Evolutionary conservation across 2,797 vertebrate species (phyloP).

Genomic region (Ambastaia sidthimunki): DNA sequence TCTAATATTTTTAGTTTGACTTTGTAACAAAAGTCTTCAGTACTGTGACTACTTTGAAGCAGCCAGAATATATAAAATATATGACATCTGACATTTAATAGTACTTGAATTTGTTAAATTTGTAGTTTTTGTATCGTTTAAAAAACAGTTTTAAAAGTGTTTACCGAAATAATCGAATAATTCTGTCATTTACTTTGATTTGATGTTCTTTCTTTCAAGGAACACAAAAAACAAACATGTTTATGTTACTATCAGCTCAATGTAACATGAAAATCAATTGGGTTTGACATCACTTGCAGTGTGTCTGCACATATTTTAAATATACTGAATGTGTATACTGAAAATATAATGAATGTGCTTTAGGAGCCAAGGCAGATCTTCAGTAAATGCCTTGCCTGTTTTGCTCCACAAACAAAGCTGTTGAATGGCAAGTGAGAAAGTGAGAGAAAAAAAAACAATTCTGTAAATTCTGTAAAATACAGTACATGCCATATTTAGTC

Average conservation of each 20-base stretch:
- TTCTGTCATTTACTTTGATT: not conserved
- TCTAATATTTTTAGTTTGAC: not conserved
- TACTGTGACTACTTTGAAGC: not conserved
- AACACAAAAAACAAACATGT: not conserved
- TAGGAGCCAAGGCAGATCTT: no score
- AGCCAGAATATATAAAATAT: not conserved
- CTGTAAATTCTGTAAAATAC: constrained; percentile 1
- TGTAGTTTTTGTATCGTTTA: no score
- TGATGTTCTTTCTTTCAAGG: not conserved
- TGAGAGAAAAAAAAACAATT: not conserved
- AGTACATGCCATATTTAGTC: not conserved
- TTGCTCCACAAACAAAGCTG: no score
- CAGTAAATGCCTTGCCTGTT: no score
- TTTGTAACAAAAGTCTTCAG: not conserved
- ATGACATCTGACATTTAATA: no score
- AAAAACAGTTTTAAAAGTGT: not conserved
- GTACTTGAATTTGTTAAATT: no score
- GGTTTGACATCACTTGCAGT: no score
- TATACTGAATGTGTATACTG: no score
- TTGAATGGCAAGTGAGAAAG: no score
- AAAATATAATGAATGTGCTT: no score
- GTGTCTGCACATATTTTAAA: no score
- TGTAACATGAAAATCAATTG: no score
- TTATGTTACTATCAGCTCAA: not conserved
- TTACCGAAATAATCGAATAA: not conserved